Evolutionary conservation across 1,140 invertebrate species (phyloP).

Genomic region (Pseudoatta argentina): DNA sequence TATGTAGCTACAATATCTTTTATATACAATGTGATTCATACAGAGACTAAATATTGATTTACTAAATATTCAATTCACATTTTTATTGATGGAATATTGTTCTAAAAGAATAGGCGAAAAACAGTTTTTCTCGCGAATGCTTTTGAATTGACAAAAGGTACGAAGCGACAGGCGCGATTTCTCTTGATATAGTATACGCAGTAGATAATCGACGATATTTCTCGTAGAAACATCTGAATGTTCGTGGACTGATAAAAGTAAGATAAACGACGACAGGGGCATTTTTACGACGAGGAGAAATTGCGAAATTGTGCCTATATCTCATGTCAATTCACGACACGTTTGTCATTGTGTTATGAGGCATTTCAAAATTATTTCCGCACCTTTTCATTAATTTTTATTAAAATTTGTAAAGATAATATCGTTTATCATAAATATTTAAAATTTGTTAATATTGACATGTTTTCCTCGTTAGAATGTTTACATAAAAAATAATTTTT

Average conservation of each 20-base stretch:
- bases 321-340: slow-evolving; percentile 3
- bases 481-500: not conserved
- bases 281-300: slow-evolving; percentile 42
- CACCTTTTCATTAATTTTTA: not conserved
- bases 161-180: not conserved
- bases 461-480: not conserved
- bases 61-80: not conserved
- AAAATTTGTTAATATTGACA: not conserved
- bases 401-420: not conserved
- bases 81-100: not conserved
- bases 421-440: not conserved
- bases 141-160: not conserved
- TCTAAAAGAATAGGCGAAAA: not conserved
- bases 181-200: not conserved
- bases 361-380: not conserved
- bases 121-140: not conserved
- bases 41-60: not conserved
- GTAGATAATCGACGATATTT: slow-evolving; percentile 4
- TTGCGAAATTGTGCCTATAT: slow-evolving; percentile 23
- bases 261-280: slow-evolving; percentile 27
- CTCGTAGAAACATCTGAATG: slow-evolving; percentile 23
- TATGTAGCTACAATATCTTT: not conserved
- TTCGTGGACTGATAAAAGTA: slow-evolving; percentile 48
- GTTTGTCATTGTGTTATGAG: not conserved
- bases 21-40: not conserved